phyloP scores from a whole-genome alignment of 1,140 invertebrate species.

The Platyura marginata region DNA sequence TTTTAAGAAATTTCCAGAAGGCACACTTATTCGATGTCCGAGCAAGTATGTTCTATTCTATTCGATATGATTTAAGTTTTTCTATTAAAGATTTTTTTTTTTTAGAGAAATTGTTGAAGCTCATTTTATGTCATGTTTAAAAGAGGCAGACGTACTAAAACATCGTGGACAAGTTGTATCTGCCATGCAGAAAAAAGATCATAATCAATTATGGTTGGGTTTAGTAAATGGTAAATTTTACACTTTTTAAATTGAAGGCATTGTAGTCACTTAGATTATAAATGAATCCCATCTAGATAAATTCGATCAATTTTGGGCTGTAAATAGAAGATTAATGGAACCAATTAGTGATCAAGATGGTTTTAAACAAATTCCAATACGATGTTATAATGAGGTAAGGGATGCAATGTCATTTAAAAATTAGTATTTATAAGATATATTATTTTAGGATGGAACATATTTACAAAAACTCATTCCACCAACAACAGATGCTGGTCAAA shows the following conservation, averaged over 20 bases:
- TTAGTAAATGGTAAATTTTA: slow-evolving; percentile 70
- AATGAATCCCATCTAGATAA: slow-evolving; percentile 47
- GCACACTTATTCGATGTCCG: slow-evolving; percentile 52
- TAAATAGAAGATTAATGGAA: slow-evolving; percentile 92
- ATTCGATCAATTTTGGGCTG: slow-evolving; percentile 98
- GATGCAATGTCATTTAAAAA: no score
- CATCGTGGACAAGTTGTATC: slow-evolving; percentile 81
- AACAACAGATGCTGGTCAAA: slow-evolving; percentile 47
- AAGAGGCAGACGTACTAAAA: slow-evolving; percentile 95
- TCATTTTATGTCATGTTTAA: slow-evolving; percentile 86
- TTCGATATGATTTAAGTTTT: slow-evolving; percentile 1
- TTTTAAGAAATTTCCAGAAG: slow-evolving; percentile 80
- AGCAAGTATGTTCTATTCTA: slow-evolving; percentile 41
- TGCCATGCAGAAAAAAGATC: slow-evolving; percentile 94
- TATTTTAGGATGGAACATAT: slow-evolving; percentile 40
- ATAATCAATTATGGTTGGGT: slow-evolving; percentile 90
- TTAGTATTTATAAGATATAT: background rate
- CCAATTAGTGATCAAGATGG: slow-evolving; percentile 46
- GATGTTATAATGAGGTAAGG: slow-evolving; percentile 52
- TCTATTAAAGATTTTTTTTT: slow-evolving; percentile 8
- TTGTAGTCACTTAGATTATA: slow-evolving; percentile 1
- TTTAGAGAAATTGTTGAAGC: slow-evolving; percentile 81
- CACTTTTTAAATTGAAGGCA: no score
- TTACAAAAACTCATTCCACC: slow-evolving; percentile 62
- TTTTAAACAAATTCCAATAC: slow-evolving; percentile 86